Base-by-base conservation (phyloP, 2,888 invertebrate species). In the Catocala nupta region DNA sequence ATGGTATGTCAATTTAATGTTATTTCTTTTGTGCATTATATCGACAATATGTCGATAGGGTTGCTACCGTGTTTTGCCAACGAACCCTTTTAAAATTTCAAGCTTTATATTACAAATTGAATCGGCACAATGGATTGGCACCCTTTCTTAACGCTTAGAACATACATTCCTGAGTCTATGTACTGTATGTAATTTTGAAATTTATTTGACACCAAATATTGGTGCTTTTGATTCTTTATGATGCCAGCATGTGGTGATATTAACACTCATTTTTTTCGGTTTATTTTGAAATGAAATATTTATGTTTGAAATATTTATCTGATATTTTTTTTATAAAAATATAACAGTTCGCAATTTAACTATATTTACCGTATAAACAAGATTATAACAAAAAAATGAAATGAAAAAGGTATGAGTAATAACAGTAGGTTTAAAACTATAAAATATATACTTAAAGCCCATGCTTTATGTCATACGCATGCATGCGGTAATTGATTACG, bases 1-100 rank as follows among this genome's bases (percentile, higher is more conserved):
- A 93, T 92, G 91, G 90, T 90, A 91, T 87, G 93, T 93, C 93
- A 91, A 92, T 92, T 93, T 93, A 92, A 91, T 90, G 90, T 93
- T 90, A 85, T 86, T 85, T 81, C 90, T 80, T 88, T 93, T 92
- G 90, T 93, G 78, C 66, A 69, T 78, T 75, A 72, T 89, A 92
- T 92, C 85, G 91, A 85, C 91, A 92, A 91, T 92, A 90, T 91
- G 92, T 91, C 93, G 90, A 93, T 92, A 88, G 92, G 90, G 90
- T 89, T 80, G 79, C 71, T 77, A 78, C 77, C 82, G 89, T 90
- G 88, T 89, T 88, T 81, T 84, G 80, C 81, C 75, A 71, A 83
- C 86, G 82, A 84, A 90, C 94, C 94, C 91, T 89, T 92, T 86
- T 87, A 75, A 86, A 92, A 92, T 91, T 93, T 93, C 87, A 91